A percentile compares a stretch with the other conserved stretches of the same genome.
These are phyloP conservation scores for Cydia amplana DNA, from an alignment of 1,140 invertebrate species.

Conservation along the genomic window DNA sequence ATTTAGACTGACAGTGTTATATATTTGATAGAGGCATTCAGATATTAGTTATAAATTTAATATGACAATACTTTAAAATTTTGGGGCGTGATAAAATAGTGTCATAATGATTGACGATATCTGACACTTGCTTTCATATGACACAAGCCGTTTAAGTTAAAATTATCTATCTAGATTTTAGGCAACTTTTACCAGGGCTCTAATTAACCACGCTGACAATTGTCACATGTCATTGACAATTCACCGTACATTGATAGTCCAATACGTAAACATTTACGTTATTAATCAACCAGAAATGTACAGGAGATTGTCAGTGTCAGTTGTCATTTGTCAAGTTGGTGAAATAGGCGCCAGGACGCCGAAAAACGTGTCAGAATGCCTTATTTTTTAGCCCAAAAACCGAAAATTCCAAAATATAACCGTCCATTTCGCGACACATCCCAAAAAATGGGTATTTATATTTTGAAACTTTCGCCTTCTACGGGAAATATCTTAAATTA, in stretches of 20 bases:
- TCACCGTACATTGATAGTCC: too few species aligned
- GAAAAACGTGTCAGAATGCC: not conserved
- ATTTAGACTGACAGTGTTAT: not conserved
- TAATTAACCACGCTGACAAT: too few species aligned
- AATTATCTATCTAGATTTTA: constrained; percentile 3
- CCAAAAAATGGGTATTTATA: not conserved
- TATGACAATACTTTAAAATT: too few species aligned
- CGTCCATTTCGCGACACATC: not conserved
- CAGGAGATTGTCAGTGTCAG: too few species aligned
- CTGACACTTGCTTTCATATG: not conserved
- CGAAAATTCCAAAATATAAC: not conserved
- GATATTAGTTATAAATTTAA: not conserved
- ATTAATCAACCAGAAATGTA: too few species aligned
- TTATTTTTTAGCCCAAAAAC: not conserved
- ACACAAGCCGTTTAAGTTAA: not conserved
- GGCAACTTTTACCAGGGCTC: not conserved
- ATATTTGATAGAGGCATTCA: not conserved
- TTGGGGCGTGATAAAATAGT: not conserved
- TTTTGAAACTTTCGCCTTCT: not conserved
- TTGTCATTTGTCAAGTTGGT: too few species aligned
- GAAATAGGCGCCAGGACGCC: not conserved
- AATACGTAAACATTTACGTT: too few species aligned
- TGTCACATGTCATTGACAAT: too few species aligned
- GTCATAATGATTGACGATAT: not conserved
- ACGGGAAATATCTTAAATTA: not conserved